Evolutionary conservation across 2,797 vertebrate species (phyloP).

Genomic region (Trichosurus vulpecula): DNA sequence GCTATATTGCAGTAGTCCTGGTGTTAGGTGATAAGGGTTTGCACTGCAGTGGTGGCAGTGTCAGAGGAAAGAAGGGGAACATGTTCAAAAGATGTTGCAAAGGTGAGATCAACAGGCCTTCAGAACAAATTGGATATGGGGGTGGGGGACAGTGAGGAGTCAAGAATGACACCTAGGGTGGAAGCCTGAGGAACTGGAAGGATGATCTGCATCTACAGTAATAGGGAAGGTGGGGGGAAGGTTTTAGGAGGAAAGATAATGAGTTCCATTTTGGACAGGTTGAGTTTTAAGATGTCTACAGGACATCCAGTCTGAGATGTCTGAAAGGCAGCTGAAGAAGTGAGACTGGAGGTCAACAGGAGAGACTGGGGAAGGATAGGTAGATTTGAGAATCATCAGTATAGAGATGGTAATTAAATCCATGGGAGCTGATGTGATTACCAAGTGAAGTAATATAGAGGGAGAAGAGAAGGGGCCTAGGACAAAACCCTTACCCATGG

Average conservation of each 20-base stretch:
- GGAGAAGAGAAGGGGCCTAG: not conserved
- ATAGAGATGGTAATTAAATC: not conserved
- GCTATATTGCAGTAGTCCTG: not conserved
- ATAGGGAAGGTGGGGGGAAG: not conserved
- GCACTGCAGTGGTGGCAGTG: too few relatives aligned
- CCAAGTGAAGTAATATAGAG: not conserved
- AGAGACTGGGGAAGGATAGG: too few relatives aligned
- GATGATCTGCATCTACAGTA: not conserved
- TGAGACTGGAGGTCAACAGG: not conserved
- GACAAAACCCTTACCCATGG: not conserved
- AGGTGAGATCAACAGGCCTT: not conserved
- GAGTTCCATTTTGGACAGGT: not conserved
- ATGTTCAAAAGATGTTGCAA: not conserved
- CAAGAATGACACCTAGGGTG: not conserved
- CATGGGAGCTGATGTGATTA: not conserved
- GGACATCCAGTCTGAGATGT: not conserved
- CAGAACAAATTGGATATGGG: too few relatives aligned
- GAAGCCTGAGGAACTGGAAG: not conserved
- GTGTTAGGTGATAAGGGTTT: not conserved
- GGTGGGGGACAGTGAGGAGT: not conserved
- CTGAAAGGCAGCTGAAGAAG: not conserved
- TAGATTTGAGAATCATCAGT: not conserved
- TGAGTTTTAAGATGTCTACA: not conserved
- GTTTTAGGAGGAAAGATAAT: not conserved
- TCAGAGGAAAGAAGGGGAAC: not conserved